Percentiles rank a stretch among this genome's conserved stretches.
phyloP scores from a whole-genome alignment of 2,113 vertebrate genomes.

The Calidris pygmaea region DNA sequence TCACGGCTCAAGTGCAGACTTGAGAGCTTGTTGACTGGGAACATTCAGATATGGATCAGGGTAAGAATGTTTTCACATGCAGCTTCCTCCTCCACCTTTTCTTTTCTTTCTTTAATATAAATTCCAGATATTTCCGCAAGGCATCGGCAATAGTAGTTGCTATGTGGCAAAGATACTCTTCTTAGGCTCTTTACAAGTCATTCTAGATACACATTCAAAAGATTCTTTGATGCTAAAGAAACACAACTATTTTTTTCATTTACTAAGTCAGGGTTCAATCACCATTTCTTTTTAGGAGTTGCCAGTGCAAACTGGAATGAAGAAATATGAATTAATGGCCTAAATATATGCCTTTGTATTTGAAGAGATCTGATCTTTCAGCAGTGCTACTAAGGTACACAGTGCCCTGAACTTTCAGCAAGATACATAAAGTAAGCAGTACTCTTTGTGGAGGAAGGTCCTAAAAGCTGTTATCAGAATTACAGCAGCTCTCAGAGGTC shows the following conservation, averaged over 20 bases:
- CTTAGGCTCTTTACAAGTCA: neutral
- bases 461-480: neutral
- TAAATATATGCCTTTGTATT: neutral
- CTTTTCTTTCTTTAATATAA: neutral
- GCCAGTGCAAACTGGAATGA: neutral
- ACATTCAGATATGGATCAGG: constrained; percentile 49
- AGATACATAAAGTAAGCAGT: neutral
- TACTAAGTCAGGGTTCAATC: neutral
- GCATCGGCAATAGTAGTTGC: neutral
- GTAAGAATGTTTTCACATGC: constrained; percentile 35
- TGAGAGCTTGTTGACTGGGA: constrained; percentile 44
- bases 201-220: neutral
- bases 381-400: neutral
- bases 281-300: neutral
- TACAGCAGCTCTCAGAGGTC: neutral
- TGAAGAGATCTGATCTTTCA: neutral
- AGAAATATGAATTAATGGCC: neutral
- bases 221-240: neutral
- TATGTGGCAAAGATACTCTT: neutral
- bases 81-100: constrained; percentile 18
- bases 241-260: neutral
- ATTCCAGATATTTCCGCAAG: neutral
- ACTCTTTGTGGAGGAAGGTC: neutral
- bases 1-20: constrained; percentile 43
- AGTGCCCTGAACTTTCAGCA: neutral